Base-by-base conservation (phyloP, 2,797 vertebrate genomes). In the Ctenopoma multispine region DNA sequence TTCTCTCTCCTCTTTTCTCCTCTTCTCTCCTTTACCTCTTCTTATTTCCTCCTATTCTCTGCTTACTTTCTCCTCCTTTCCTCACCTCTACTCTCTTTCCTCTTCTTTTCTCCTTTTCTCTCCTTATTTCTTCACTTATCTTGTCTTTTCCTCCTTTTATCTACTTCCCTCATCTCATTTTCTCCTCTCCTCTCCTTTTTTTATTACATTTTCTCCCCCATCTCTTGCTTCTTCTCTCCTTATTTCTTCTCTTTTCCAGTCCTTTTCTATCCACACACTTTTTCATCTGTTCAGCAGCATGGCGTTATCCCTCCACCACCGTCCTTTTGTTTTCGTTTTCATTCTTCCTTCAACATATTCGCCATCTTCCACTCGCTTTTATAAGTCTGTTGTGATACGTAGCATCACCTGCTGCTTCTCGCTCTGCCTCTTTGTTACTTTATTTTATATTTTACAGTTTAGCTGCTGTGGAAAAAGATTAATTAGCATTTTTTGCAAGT, bases 271-370 rank as follows among this genome's bases (percentile, higher is more conserved):
- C 41, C 6, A 3, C 3, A 4, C 14, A 6, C 10, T 51, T 36
- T 7, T 18, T 7, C 38, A 3, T 69, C 7, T 17, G 18, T 68
- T n/a, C 27, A 69, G 59, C 73, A 69, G 53, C 73, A 69, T 75
- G 58, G 58, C 44, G 12, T 46, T 21, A 49, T 15, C 47, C 24
- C n/a, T 72, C 36, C 44, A 34, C 58, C 72, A 17, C 64, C 36
- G 12, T 5, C 20, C n/a, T 51, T 21, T 23, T 20, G 1, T 17
- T 17, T 20, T 34, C 47, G 14, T 24, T 43, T 21, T 34, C 57
- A 13, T 44, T 15, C 29, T 1, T 44, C n/a, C 44, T 47, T 31
- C 17, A 20, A 20, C 20, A 20, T 64, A 38, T 56, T 44, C 11
- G 11, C 56, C 44, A 18, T 15, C 29, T 50, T 57, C 46, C 23